Conservation (phyloP, 1,140 invertebrate species). For the Heliconius hewitsoni region DNA sequence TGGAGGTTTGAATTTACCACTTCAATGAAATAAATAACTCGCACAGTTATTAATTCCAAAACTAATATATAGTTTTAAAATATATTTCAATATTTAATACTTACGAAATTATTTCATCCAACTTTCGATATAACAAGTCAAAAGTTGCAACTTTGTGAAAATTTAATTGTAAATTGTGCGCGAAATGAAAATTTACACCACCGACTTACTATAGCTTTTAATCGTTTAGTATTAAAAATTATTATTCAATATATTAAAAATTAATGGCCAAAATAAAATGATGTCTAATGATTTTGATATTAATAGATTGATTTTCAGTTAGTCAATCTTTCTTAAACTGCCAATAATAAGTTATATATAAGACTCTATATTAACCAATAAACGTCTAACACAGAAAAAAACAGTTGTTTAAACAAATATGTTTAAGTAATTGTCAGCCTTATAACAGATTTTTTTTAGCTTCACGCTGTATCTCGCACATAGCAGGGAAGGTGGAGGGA, state of each 20-base stretch:
- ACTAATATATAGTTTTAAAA: background rate
- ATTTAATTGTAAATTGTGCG: background rate
- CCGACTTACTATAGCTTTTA: background rate
- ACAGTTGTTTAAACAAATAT: too few relatives aligned
- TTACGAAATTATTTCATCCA: constrained; percentile 1
- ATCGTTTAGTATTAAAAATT: background rate
- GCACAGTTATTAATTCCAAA: background rate
- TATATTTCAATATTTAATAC: constrained; percentile 3
- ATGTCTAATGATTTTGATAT: too few relatives aligned
- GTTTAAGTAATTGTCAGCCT: too few relatives aligned
- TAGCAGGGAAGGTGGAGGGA: background rate
- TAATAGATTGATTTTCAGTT: too few relatives aligned
- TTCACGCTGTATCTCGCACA: background rate
- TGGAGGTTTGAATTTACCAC: too few relatives aligned
- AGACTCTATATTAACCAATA: too few relatives aligned
- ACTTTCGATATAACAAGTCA: background rate
- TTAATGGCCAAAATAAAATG: background rate
- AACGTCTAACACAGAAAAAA: too few relatives aligned
- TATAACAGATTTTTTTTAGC: background rate
- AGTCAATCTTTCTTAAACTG: too few relatives aligned
- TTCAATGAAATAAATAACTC: background rate
- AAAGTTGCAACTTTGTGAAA: background rate
- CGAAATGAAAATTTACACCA: constrained; percentile 3
- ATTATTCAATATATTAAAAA: background rate
- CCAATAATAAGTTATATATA: too few relatives aligned